phyloP scores from a whole-genome alignment of 2,113 vertebrate genomes.

The Eretmochelys imbricata region DNA sequence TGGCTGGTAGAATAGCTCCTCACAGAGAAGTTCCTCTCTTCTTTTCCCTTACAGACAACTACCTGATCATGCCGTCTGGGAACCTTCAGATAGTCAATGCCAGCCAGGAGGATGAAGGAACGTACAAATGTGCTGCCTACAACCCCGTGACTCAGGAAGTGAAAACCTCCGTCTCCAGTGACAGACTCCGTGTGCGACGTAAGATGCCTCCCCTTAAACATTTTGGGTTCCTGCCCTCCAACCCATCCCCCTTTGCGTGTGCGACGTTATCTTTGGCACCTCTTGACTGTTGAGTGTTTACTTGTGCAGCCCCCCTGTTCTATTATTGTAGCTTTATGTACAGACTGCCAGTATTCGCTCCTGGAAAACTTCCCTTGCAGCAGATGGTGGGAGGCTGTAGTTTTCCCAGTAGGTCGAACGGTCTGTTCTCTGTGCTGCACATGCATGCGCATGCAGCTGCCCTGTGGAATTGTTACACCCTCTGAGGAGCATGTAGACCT shows the following conservation, averaged over 20 bases:
- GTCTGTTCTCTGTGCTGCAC: neutral
- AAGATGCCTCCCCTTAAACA: constrained; percentile 60
- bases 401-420: neutral
- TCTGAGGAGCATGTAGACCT: neutral
- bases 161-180: constrained; percentile 92
- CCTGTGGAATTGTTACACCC: fast-evolving
- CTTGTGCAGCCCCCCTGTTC: neutral
- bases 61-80: constrained; percentile 98
- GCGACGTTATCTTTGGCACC: neutral
- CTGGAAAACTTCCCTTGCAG: neutral
- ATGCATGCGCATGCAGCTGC: neutral
- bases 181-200: constrained; percentile 95
- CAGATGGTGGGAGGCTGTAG: neutral
- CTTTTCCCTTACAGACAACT: constrained; percentile 86
- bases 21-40: neutral
- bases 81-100: constrained; percentile 98
- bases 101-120: constrained; percentile 93
- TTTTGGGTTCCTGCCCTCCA: neutral
- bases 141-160: constrained; percentile 97
- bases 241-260: neutral
- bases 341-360: fast-evolving
- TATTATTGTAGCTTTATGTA: fast-evolving
- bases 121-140: constrained; percentile 96
- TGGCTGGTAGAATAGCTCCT: neutral
- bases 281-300: fast-evolving